phyloP scores from a whole-genome alignment of 2,797 vertebrate genomes.

The Centroberyx gerrardi region DNA sequence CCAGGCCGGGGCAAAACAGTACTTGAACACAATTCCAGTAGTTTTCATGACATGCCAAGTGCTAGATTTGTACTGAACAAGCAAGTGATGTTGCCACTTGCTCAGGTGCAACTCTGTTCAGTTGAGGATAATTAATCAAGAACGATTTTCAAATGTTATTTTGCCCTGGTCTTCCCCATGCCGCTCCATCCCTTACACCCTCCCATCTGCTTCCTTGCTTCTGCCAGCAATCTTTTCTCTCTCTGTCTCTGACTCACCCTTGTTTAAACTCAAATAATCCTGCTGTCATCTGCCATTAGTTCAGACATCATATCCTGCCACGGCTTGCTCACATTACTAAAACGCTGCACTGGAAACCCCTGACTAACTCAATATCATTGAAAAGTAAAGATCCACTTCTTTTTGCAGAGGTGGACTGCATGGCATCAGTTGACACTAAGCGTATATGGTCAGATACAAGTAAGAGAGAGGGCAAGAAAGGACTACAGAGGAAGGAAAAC shows the following conservation, averaged over 20 bases:
- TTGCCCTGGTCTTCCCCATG: constrained; percentile 3
- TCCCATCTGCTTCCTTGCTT: constrained; percentile 54
- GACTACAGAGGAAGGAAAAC: constrained; percentile 4
- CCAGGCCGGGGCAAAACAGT: neutral
- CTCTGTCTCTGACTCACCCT: constrained; percentile 32
- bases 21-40: neutral
- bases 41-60: neutral
- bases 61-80: neutral
- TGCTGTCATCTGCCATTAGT: constrained; percentile 22
- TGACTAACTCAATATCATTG: constrained; percentile 47
- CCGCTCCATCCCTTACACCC: constrained; percentile 5
- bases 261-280: constrained; percentile 38
- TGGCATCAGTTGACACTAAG: constrained; percentile 22
- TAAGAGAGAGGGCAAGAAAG: constrained; percentile 24
- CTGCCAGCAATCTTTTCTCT: constrained; percentile 36
- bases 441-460: neutral
- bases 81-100: neutral
- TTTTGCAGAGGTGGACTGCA: constrained; percentile 30
- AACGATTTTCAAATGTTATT: neutral
- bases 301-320: constrained; percentile 14
- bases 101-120: neutral
- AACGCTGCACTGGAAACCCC: constrained; percentile 34
- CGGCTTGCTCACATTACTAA: constrained; percentile 60
- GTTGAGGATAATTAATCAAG: neutral
- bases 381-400: neutral